Percentiles rank a stretch among this genome's conserved stretches.
Evolutionary conservation across 2,888 invertebrate species (phyloP).

Genomic region (Netelia virgata): DNA sequence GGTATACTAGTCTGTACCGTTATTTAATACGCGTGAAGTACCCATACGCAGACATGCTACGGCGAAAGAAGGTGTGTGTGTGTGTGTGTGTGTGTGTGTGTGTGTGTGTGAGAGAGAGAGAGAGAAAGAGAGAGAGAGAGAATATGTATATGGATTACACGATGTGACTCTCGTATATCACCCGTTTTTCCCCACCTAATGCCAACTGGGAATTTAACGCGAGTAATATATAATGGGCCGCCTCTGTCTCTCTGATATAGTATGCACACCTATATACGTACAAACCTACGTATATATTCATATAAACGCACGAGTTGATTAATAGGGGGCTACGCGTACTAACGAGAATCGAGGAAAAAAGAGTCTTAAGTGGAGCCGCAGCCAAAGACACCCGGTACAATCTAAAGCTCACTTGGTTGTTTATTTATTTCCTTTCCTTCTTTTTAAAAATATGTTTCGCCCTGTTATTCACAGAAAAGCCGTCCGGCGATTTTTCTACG

Average conservation of each 20-base stretch:
- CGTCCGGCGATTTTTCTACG: too few relatives aligned
- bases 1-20: background rate
- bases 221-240: constrained; percentile 65
- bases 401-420: too few relatives aligned
- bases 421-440: background rate
- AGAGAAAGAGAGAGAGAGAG: too few relatives aligned
- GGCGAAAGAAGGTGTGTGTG: constrained; percentile 11
- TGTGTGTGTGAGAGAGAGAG: too few relatives aligned
- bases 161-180: constrained; percentile 63
- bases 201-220: constrained; percentile 58
- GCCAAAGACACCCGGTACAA: constrained; percentile 1
- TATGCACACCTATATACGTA: constrained; percentile 4
- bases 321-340: constrained; percentile 58
- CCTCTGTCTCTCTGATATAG: constrained; percentile 47
- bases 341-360: constrained; percentile 60
- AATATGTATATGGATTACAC: background rate
- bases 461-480: too few relatives aligned
- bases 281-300: background rate
- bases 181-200: constrained; percentile 55
- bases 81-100: too few relatives aligned
- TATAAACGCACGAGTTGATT: constrained; percentile 51
- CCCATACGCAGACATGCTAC: constrained; percentile 41
- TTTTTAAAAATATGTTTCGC: too few relatives aligned
- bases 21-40: constrained; percentile 62
- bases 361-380: constrained; percentile 42